Evolutionary conservation across 2,888 invertebrate genomes (phyloP), one percentile per base, ranked within the genome.

Genomic region (Habrosyne pyritoides): DNA sequence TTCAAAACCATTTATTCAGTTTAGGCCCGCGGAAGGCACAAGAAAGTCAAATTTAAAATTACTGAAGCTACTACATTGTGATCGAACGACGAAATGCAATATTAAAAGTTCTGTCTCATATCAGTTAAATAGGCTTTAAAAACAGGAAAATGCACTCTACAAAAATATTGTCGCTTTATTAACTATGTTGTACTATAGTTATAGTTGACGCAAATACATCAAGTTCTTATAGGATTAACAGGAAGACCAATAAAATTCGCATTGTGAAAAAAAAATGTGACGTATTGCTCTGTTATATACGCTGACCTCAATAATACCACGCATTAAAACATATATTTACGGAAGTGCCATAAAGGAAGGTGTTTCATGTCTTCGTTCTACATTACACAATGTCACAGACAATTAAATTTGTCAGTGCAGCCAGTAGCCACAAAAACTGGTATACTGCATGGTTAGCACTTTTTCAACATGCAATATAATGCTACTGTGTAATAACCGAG

Each of bases 401-500:
- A 28, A 10, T 28, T 18, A 28, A 28, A 28, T 18, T 28, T 50
- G 36, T 36, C 36, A 33, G 7, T 22, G 8, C 12, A 22, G 53
- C 59, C 59, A 60, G 58, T 59, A 56, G 59, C 65, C 69, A 70
- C 56, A 71, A 70, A 75, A 74, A 72, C 69, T 61, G 54, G 63
- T 65, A 67, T 56, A 63, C 64, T 57, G 54, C 55, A 63, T 56
- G 63, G 61, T 50, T 10, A 28, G 28, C 60, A 59, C 55, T 60
- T 63, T 66, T 66, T 71, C 69, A 71, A 69, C 67, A 61, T 50
- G 58, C 57, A 59, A 50, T 64, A 69, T 69, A 71, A 73, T 73
- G 73, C 75, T 79, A 73, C 79, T 71, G 74, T 69, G 69, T 68
- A 71, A 75, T 80, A 78, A 74, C 71, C 54, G 63, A 61, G 70